Conservation (phyloP, 1,140 invertebrate species). For the Bombus superbus region DNA sequence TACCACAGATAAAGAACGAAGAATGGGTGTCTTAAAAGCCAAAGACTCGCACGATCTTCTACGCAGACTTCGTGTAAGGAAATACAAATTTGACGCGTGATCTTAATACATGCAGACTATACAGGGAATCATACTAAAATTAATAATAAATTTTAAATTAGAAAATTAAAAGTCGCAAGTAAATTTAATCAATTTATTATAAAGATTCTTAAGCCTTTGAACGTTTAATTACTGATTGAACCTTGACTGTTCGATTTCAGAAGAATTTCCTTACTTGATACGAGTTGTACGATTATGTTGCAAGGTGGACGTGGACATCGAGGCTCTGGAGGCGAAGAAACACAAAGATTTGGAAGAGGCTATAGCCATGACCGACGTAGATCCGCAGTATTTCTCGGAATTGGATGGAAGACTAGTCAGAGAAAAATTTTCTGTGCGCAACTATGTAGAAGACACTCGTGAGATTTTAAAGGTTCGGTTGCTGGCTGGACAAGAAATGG, state of each 20-base stretch:
- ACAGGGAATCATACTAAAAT: no score
- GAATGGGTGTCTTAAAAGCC: slow-evolving; percentile 41
- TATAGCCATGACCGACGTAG: slow-evolving; percentile 81
- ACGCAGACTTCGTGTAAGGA: slow-evolving; percentile 69
- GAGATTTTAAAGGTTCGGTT: slow-evolving; percentile 83
- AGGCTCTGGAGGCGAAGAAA: slow-evolving; percentile 57
- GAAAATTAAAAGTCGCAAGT: no score
- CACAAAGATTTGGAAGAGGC: slow-evolving; percentile 58
- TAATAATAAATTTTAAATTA: no score
- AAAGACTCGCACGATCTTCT: slow-evolving; percentile 53
- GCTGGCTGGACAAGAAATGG: slow-evolving; percentile 83
- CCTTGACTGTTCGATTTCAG: neutral
- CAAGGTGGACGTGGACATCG: slow-evolving; percentile 65
- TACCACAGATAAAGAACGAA: slow-evolving; percentile 25
- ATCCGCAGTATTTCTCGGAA: slow-evolving; percentile 85
- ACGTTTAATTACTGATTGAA: neutral
- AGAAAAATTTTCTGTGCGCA: slow-evolving; percentile 82
- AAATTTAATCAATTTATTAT: no score
- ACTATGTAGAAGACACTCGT: slow-evolving; percentile 84
- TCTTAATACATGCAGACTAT: neutral
- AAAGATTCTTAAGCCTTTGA: no score
- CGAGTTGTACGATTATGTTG: neutral
- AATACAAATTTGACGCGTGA: neutral
- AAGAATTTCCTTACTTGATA: slow-evolving; percentile 12
- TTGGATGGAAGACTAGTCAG: slow-evolving; percentile 83